Percentiles rank a stretch among this genome's conserved stretches.
Conservation (phyloP, 2,113 vertebrate species). For the Leiothrix lutea region DNA sequence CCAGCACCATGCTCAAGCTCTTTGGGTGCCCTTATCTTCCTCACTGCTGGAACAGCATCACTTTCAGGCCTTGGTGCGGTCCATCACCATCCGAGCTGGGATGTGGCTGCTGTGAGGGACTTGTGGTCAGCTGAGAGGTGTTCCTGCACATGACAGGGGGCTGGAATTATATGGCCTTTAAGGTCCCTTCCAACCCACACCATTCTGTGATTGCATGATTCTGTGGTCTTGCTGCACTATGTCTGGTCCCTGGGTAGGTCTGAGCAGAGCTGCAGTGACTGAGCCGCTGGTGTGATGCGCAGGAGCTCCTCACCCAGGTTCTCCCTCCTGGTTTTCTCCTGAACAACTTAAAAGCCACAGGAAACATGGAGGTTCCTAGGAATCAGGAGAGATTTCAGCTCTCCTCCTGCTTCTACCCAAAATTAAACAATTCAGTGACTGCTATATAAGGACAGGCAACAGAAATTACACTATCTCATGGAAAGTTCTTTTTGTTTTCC, state of each 20-base stretch:
- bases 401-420: background rate
- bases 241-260: background rate
- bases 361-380: background rate
- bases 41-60: rapidly evolving
- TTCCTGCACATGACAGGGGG: no score
- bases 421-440: background rate
- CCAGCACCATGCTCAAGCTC: background rate
- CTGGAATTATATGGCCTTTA: background rate
- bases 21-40: background rate
- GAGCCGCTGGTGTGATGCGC: rapidly evolving
- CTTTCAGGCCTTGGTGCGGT: background rate
- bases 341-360: background rate
- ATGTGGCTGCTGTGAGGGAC: rapidly evolving
- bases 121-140: background rate
- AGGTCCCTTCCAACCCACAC: background rate
- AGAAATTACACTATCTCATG: background rate
- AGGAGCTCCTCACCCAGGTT: background rate
- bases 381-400: background rate
- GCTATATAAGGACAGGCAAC: background rate
- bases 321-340: background rate
- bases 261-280: background rate
- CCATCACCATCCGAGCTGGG: rapidly evolving
- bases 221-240: background rate
- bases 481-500: background rate
- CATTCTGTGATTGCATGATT: no score